Percentiles rank a stretch among this genome's conserved stretches.
Evolutionary conservation across 1,140 invertebrate genomes (phyloP).

Genomic region (Leguminivora glycinivorella): DNA sequence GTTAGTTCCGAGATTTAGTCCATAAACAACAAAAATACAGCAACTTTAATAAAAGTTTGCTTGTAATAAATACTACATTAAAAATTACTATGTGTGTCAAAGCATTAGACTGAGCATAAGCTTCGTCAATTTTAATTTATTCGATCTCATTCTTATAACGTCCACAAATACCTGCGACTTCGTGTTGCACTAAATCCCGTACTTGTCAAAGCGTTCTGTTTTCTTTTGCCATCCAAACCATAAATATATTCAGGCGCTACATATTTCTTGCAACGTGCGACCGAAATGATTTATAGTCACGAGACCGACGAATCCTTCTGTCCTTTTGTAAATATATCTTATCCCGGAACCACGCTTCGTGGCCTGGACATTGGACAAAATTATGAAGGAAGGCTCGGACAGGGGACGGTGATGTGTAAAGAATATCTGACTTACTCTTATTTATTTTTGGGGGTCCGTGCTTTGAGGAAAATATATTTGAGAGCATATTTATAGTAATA

Average conservation of each 20-base stretch:
- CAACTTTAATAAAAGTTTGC: too few species aligned
- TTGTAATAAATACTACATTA: too few species aligned
- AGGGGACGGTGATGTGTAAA: conserved; percentile 2
- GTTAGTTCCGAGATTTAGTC: too few species aligned
- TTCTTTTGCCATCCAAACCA: conserved; percentile 45
- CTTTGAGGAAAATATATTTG: background rate
- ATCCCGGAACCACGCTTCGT: conserved; percentile 6
- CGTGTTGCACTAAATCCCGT: background rate
- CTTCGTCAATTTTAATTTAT: too few species aligned
- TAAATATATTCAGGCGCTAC: conserved; percentile 50
- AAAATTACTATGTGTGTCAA: too few species aligned
- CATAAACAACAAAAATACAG: too few species aligned
- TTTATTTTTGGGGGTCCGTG: background rate
- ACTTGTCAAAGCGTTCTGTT: conserved; percentile 31
- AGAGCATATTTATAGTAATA: background rate
- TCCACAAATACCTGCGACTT: too few species aligned
- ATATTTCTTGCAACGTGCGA: conserved; percentile 56
- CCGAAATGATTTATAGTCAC: conserved; percentile 55
- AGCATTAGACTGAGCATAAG: too few species aligned
- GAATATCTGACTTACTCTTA: background rate
- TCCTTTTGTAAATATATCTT: conserved; percentile 25
- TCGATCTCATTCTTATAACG: too few species aligned
- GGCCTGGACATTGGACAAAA: conserved; percentile 8
- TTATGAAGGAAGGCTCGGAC: conserved; percentile 23
- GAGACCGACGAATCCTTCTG: conserved; percentile 30